Evolutionary conservation across 2,888 invertebrate species (phyloP), one percentile per base, ranked within the genome.

Genomic region (Callyntrura sp.): DNA sequence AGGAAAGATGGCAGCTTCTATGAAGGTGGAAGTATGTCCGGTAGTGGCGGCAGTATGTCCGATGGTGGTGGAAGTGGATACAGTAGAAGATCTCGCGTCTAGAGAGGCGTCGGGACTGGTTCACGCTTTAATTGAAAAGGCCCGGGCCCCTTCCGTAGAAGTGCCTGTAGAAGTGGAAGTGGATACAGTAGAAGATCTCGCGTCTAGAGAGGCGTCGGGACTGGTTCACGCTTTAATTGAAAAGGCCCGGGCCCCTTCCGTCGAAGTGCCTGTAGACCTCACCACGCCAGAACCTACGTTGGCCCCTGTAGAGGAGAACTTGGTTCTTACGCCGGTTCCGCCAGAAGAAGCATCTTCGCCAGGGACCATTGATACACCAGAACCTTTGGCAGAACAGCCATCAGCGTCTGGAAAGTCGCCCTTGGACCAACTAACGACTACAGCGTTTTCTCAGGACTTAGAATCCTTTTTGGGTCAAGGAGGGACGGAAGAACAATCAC

Each of bases 261-360:
- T 28, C 5, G 87, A 87, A 60, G 55, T 87, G 5, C 87, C 87
- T 11, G 60, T 81, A 4, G 87, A 87, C 82, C 1, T 82, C 5
- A 87, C 87, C 55, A 87, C 81, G 35, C 87, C 87, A 17, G 87
- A 87, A 45, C 87, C 87, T n/a, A 55, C 55, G 14, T 35, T 78
- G 0, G 55, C 55, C 17, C 78, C 48, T 12, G 76, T 48, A n/a
- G 65, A 68, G n/a, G 68, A 68, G 14, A n/a, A 65, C 0, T n/a
- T 83, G 14, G 48, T 11, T 25, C 35, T 17, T n/a, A n/a, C 57
- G 11, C 79, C 60, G 0, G 14, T 4, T 17, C 55, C 28, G 5
- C 43, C n/a, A 3, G 70, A 62, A 62, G n/a, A n/a, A n/a, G n/a
- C n/a, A n/a, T 11, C n/a, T 57, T 57, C 57, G 2, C 20, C 2